These are phyloP conservation scores for Melieria crassipennis DNA, from an alignment of 2,888 invertebrate species.

Conservation along the genomic window DNA sequence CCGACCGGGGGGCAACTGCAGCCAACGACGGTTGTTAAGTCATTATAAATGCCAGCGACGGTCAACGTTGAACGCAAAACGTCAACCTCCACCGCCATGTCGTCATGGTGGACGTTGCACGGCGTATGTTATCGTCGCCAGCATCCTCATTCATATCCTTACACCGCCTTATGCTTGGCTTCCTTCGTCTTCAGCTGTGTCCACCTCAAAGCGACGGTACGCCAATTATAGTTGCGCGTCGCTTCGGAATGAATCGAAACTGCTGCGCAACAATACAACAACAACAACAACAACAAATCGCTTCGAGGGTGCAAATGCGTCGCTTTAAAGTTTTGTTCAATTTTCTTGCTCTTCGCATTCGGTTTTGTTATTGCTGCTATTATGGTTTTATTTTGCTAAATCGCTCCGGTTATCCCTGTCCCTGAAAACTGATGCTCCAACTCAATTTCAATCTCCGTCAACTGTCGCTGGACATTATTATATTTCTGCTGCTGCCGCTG, in stretches of 20 bases:
- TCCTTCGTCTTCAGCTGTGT: too few relatives aligned
- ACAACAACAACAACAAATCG: background rate
- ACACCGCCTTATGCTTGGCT: too few relatives aligned
- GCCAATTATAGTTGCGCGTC: constrained; percentile 29
- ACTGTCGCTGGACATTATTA: constrained; percentile 46
- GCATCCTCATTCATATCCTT: constrained; percentile 5
- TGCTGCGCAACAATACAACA: constrained; percentile 10
- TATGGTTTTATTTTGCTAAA: background rate
- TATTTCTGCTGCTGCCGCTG: background rate
- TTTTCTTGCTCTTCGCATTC: constrained; percentile 2
- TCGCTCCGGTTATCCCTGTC: constrained; percentile 3
- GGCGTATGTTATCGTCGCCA: constrained; percentile 22
- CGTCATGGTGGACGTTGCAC: constrained; percentile 23
- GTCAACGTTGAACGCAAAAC: constrained; percentile 17
- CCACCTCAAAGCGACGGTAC: too few relatives aligned
- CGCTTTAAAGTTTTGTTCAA: constrained; percentile 15
- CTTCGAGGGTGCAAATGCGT: constrained; percentile 37
- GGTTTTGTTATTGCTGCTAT: constrained; percentile 5
- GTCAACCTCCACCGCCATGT: constrained; percentile 10
- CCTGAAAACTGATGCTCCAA: constrained; percentile 34
- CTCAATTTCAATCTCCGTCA: constrained; percentile 57
- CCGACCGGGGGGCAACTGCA: background rate
- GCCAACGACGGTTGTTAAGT: constrained; percentile 33
- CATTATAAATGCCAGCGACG: constrained; percentile 36
- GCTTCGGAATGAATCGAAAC: constrained; percentile 24